phyloP scores from a whole-genome alignment of 2,797 vertebrate genomes.

The Chloroceryle inda region DNA sequence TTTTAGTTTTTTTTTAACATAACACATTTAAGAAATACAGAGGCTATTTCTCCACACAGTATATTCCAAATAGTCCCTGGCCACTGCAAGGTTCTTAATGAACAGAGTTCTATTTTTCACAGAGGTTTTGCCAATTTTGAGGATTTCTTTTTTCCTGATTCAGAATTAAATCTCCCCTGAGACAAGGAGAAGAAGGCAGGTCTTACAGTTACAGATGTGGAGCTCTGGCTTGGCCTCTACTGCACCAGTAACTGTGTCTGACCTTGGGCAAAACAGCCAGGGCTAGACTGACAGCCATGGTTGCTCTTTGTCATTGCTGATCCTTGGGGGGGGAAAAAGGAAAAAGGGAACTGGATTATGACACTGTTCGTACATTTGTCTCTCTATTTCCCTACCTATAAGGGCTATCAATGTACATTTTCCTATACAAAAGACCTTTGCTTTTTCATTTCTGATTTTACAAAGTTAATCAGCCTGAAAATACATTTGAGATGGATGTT shows the following conservation, averaged over 20 bases:
- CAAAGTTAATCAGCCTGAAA: not conserved
- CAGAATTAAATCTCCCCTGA: constrained; percentile 28
- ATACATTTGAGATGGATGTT: not conserved
- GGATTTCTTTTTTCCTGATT: not conserved
- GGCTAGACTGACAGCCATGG: rapidly evolving
- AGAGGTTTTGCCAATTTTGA: constrained; percentile 33
- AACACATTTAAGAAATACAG: not conserved
- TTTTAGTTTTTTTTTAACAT: not conserved
- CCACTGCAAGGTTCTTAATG: not conserved
- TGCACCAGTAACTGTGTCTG: not conserved
- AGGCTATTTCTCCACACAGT: not conserved
- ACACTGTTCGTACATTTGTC: not conserved
- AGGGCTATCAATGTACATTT: not conserved
- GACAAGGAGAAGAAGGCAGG: not conserved
- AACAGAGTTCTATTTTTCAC: constrained; percentile 9
- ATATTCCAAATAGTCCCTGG: not conserved
- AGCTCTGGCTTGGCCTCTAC: not conserved
- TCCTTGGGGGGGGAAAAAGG: not conserved
- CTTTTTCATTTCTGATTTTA: not conserved
- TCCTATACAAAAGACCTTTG: not conserved
- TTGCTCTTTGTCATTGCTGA: not conserved
- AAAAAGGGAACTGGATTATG: not conserved
- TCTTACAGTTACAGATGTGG: not conserved
- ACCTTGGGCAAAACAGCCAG: not conserved
- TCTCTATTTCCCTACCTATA: not conserved